Evolutionary conservation across 2,888 invertebrate genomes (phyloP).

Genomic region (Stramonita haemastoma): DNA sequence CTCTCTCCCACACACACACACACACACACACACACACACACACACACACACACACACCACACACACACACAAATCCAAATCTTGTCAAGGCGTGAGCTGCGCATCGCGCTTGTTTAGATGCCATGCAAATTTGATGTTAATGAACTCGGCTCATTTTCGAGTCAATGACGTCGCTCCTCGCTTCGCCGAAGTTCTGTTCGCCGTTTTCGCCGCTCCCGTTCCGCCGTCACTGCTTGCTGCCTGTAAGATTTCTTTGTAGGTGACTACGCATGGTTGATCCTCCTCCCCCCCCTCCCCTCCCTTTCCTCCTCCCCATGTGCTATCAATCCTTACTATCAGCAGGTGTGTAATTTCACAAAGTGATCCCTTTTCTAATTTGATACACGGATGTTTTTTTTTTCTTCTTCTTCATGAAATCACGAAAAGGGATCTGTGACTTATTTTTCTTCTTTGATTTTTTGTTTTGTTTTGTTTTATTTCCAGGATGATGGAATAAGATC

Average conservation of each 20-base stretch:
- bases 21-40: not conserved
- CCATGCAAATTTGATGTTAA: slow-evolving; percentile 13
- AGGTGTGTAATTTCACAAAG: too few relatives aligned
- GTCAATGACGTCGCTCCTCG: slow-evolving; percentile 5
- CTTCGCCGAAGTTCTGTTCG: not conserved
- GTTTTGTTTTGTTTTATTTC: too few relatives aligned
- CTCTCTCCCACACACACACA: not conserved
- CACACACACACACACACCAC: not conserved
- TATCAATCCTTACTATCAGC: too few relatives aligned
- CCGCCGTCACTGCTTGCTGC: not conserved
- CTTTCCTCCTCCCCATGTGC: not conserved
- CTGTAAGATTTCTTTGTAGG: not conserved
- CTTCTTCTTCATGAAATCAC: too few relatives aligned
- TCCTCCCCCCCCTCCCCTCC: not conserved
- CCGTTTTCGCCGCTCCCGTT: not conserved
- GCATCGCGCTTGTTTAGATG: not conserved
- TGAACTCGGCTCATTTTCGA: not conserved
- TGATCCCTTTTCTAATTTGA: too few relatives aligned
- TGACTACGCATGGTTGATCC: not conserved
- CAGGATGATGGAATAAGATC: too few relatives aligned
- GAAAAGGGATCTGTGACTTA: too few relatives aligned
- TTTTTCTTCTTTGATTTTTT: too few relatives aligned
- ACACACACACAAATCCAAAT: not conserved
- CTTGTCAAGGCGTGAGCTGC: not conserved
- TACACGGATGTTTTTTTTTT: too few relatives aligned